phyloP scores from a whole-genome alignment of 2,113 vertebrate species.

The Pelecanus crispus region DNA sequence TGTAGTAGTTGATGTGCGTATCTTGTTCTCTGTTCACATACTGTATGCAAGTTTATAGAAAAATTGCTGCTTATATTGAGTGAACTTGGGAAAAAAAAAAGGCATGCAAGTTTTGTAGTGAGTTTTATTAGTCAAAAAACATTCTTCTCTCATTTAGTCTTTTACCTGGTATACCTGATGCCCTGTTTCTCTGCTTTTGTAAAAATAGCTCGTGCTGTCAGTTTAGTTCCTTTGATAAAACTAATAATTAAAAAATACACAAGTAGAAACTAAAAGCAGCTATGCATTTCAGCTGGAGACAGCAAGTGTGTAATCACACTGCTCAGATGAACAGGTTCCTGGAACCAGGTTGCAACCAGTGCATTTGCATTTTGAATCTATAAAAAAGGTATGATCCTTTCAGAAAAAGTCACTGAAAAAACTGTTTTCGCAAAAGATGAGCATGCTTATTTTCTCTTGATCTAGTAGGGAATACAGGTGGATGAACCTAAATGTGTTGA shows the following conservation, averaged over 20 bases:
- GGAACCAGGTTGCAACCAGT: neutral
- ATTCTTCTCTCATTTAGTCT: neutral
- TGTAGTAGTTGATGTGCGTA: neutral
- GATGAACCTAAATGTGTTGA: neutral
- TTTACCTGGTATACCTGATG: neutral
- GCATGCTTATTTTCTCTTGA: neutral
- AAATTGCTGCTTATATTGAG: neutral
- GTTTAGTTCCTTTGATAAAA: constrained; percentile 17
- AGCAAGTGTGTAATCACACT: neutral
- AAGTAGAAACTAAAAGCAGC: constrained; percentile 6
- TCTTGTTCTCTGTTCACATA: neutral
- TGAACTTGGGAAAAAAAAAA: neutral
- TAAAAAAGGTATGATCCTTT: neutral
- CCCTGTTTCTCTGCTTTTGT: neutral
- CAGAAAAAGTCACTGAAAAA: neutral
- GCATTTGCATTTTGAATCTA: neutral
- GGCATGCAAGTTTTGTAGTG: neutral
- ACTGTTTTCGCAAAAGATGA: neutral
- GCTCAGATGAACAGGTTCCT: neutral
- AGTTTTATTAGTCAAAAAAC: neutral
- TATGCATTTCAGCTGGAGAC: neutral
- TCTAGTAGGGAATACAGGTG: neutral
- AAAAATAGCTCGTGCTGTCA: neutral
- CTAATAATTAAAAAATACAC: neutral
- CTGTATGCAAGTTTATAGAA: neutral